Base-by-base conservation (phyloP, 1,140 invertebrate species). In the Epicauta chinensis region DNA sequence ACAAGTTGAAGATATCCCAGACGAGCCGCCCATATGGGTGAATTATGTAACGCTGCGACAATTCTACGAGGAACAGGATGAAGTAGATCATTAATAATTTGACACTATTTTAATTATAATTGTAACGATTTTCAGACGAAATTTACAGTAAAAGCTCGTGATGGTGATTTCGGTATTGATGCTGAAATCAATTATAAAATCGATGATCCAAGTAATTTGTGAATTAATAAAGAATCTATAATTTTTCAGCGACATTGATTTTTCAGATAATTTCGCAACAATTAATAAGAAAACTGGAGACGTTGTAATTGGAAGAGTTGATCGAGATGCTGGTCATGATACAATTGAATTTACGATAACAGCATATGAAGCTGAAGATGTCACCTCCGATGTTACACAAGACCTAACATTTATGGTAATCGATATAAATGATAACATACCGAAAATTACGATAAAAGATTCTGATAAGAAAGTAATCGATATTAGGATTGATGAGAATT, bases 401-500 rank as follows among this genome's bases (percentile, higher is more conserved):
- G 13, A 16, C 2, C 34, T 47, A n/a, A 10, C 14, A 17, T 35
- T 47, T 11, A 14, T 39, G 5, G 13, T 49, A n/a, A 13, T 16
- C 13, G 46, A 49, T 40, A 14, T 40, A 2, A 38, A 49, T 12
- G 46, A 49, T 16, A 29, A 36, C 2, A 40, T 39, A 10, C 36
- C 46, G 29, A 13, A 39, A 49, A 49, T 49, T 16, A 31, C 9
- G 2, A 31, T 38, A 12, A 12, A 13, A 5, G 30, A 16, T 14
- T 30, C 35, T 5, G 37, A 31, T n/a, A 29, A 36, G 2, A 60
- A 58, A 53, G 36, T 17, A 2, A 23, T 36, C 4, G 12, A 55
- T 17, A 39, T 62, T 23, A 39, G 15, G 11, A 53, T 58, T 38
- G 46, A 44, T 7, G 60, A 62, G 53, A 57, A 59, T 42, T 53